Evolutionary conservation across 2,888 invertebrate genomes (phyloP), one percentile per base, ranked within the genome.

Genomic region (Bombylius discolor): DNA sequence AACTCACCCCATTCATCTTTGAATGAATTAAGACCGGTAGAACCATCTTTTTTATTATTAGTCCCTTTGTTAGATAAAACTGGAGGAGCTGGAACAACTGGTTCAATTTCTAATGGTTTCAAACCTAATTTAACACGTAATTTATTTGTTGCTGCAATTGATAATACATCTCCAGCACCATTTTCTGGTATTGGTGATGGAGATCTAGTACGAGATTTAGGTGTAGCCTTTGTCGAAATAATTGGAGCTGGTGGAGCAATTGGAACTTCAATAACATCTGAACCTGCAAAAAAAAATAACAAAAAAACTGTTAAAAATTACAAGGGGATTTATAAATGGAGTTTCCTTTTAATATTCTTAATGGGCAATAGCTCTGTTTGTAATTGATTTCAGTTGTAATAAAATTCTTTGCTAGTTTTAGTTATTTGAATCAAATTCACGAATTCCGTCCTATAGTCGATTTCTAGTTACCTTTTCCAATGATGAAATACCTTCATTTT

Each of bases 91-190:
- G 65, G 57, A 49, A 67, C 66, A 12, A 58, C 63, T 0, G 67
- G 61, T 13, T 79, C 77, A 0, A 87, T 75, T 65, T 94, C 88
- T 5, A 98, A 76, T 0, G 97, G 98, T 68, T 94, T 95, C 44
- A 98, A 77, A 1, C 98, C 98, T 33, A 99, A 79, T 70, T 95
- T 94, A 3, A 90, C 90, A 65, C 98, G 79, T 12, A 99, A 75
- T 62, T 85, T 87, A 74, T 96, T 96, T 6, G 90, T 91, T 65
- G 89, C 91, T 53, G 85, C 85, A 51, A 93, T 79, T 1, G 91
- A 90, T 23, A 92, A 75, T 64, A 79, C 83, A 66, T 73, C 80
- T 0, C 74, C 74, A 13, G 72, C 73, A 0, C 74, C 74, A 58
- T 67, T 72, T 51, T 72, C 72, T 0, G 72, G 70, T 48, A 74